These are phyloP conservation scores for Phalacrocorax brasilianus DNA, from an alignment of 2,113 vertebrate species.

Conservation along the genomic window DNA sequence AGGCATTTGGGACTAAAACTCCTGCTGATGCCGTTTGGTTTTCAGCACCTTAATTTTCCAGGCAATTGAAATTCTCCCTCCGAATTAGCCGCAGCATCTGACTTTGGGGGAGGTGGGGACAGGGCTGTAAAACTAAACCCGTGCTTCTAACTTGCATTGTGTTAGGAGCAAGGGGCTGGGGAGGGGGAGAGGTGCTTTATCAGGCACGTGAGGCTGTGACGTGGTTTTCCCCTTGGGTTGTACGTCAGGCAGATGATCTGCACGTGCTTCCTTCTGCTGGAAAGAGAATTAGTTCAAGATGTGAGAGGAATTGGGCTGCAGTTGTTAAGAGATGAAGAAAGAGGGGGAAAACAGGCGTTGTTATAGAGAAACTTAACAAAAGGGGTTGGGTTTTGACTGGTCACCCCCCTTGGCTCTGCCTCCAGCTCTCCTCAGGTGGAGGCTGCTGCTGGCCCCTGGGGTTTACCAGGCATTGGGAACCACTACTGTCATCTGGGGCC, in stretches of 20 bases:
- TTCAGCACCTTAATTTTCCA: conserved; percentile 6
- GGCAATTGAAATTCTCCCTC: background rate
- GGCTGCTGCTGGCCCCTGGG: background rate
- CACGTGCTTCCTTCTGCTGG: background rate
- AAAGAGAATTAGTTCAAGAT: background rate
- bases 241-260: background rate
- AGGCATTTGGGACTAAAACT: background rate
- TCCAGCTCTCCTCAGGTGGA: background rate
- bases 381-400: background rate
- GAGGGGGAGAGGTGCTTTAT: background rate
- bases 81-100: background rate
- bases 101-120: background rate
- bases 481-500: background rate
- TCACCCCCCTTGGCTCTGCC: background rate
- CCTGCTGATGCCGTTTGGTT: background rate
- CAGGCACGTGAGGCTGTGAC: background rate
- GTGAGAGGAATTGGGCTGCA: background rate
- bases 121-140: conserved; percentile 1
- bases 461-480: background rate
- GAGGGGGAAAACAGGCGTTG: background rate
- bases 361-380: background rate
- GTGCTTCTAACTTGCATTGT: background rate
- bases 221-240: background rate
- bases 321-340: background rate
- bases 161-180: background rate